Base-by-base conservation (phyloP, 2,797 vertebrate species). In the Thunnus albacares region DNA sequence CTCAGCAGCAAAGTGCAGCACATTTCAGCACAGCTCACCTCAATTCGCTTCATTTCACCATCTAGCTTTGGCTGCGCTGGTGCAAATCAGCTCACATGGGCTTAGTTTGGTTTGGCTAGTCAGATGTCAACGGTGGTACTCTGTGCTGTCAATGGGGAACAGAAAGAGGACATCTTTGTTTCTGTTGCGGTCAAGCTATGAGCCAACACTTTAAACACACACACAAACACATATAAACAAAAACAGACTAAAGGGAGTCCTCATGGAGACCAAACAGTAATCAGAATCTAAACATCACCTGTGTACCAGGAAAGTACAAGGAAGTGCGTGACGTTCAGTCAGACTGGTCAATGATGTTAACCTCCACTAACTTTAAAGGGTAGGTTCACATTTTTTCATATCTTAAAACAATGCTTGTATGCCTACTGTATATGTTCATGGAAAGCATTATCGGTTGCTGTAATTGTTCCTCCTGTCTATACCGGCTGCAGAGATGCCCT, bases 171-270 rank as follows among this genome's bases (percentile, higher is more conserved):
- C 77, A 71, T 26, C 47, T 24, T 70, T 47, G 17, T 60, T 41
- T 85, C 53, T 61, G 20, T 3, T 79, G 66, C 51, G 69, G 79
- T 77, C 68, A 45, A 11, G 62, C 77, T 80, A 66, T 38, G 67
- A 71, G 41, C 35, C 45, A 77, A 58, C 67, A 57, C 52, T 64
- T 75, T 13, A 79, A 47, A 82, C 43, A 53, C 24, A 67, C 64
- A 35, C n/a, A 66, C 45, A 79, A 26, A 78, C 60, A 76, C 3
- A 10, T 9, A 35, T 17, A 71, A 57, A 79, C 61, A 80, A 35
- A 67, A 38, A n/a, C 56, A 84, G 57, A 35, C 24, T 35, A 15
- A 66, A 35, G n/a, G 26, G n/a, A 49, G 15, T 80, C 28, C n/a
- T 57, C 2, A 6, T 6, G n/a, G 43, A 33, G 47, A 63, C 10